Percentiles rank a stretch among this genome's conserved stretches.
phyloP scores from a whole-genome alignment of 2,113 vertebrate genomes.

The human (Homo sapiens) region GRCh38 chr4:73598501-73599000 shows the following conservation, averaged over 20 bases:
- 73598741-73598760: neutral
- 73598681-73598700: slow-evolving; percentile 86
- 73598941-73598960: neutral
- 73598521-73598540: slow-evolving; percentile 3
- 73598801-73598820: neutral
- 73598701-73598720: slow-evolving; percentile 85
- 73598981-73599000: neutral
- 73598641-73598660: slow-evolving; percentile 82
- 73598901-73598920: neutral
- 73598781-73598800: neutral
- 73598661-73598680: slow-evolving; percentile 85
- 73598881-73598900: neutral
- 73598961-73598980: neutral
- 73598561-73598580: too few relatives aligned
- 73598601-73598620: neutral
- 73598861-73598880: neutral
- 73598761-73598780: neutral
- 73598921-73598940: neutral
- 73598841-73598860: neutral
- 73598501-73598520: neutral
- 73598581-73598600: neutral
- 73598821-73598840: neutral
- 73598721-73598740: slow-evolving; percentile 29
- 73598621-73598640: slow-evolving; percentile 77
- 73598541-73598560: slow-evolving; percentile 6